Evolutionary conservation across 2,888 invertebrate species (phyloP).

Genomic region (Polia nebulosa): DNA sequence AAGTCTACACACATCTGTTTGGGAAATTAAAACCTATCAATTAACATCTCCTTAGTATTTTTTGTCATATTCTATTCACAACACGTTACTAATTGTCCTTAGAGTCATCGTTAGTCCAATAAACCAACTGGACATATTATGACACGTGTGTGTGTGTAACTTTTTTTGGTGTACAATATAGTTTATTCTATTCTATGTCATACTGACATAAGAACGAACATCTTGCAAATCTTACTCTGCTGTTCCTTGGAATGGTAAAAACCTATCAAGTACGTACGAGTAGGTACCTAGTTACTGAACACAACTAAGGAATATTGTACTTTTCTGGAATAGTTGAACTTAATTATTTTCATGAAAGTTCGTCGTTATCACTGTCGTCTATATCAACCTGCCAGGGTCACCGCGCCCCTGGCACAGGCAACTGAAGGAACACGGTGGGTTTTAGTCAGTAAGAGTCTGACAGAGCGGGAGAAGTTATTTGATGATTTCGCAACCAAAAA

Average conservation of each 20-base stretch:
- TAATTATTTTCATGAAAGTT: not conserved
- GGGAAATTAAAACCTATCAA: constrained; percentile 2
- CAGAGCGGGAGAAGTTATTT: no score
- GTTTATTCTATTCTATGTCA: no score
- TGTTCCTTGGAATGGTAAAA: not conserved
- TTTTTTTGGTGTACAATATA: not conserved
- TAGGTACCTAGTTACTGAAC: not conserved
- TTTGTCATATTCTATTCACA: constrained; percentile 1
- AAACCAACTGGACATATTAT: not conserved
- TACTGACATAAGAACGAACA: no score
- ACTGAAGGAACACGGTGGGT: no score
- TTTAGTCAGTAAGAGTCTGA: no score
- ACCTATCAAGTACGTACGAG: not conserved
- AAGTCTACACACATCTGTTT: constrained; percentile 20
- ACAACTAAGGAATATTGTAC: not conserved
- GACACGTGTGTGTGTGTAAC: no score
- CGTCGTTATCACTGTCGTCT: not conserved
- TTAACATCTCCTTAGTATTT: constrained; percentile 11
- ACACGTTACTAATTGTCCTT: constrained; percentile 19
- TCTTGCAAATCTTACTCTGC: not conserved
- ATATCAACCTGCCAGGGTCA: no score
- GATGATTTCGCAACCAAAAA: no score
- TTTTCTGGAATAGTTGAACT: not conserved
- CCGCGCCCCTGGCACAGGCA: no score
- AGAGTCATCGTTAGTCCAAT: not conserved